phyloP scores from a whole-genome alignment of 2,888 invertebrate genomes.

The Dasypolia templi region DNA sequence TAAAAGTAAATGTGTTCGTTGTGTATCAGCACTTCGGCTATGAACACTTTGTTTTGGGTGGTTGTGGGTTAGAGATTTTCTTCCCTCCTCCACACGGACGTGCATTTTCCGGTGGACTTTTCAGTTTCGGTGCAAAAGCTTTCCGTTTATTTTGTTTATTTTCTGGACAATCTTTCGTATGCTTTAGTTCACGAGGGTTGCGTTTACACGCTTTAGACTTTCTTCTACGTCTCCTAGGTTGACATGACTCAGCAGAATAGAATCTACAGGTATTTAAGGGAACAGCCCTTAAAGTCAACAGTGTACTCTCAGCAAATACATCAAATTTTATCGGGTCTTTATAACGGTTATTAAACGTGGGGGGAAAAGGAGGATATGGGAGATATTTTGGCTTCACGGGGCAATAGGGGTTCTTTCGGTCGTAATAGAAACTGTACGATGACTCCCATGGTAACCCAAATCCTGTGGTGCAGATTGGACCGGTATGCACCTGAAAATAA shows the following conservation, averaged over 20 bases:
- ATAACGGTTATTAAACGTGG: not conserved
- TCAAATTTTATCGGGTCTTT: not conserved
- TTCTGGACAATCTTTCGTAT: not conserved
- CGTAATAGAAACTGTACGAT: not conserved
- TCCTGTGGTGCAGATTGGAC: not conserved
- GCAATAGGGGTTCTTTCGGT: not conserved
- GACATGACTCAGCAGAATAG: not conserved
- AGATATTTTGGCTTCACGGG: not conserved
- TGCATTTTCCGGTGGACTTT: not conserved
- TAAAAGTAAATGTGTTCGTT: not conserved
- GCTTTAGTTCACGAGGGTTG: not conserved
- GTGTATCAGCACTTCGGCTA: not conserved
- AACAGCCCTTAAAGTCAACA: not conserved
- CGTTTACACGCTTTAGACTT: not conserved
- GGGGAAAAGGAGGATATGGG: not conserved
- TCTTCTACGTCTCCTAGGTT: not conserved
- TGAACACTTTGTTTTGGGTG: not conserved
- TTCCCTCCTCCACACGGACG: not conserved
- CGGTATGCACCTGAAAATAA: slow-evolving; percentile 34
- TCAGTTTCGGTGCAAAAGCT: not conserved
- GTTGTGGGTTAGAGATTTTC: not conserved
- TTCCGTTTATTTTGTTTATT: too few species aligned
- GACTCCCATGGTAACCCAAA: not conserved
- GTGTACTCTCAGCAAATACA: not conserved
- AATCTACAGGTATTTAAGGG: not conserved